Evolutionary conservation across 2,113 vertebrate species (phyloP), one percentile per base, ranked within the genome.

Genomic region (Hemibagrus wyckioides): DNA sequence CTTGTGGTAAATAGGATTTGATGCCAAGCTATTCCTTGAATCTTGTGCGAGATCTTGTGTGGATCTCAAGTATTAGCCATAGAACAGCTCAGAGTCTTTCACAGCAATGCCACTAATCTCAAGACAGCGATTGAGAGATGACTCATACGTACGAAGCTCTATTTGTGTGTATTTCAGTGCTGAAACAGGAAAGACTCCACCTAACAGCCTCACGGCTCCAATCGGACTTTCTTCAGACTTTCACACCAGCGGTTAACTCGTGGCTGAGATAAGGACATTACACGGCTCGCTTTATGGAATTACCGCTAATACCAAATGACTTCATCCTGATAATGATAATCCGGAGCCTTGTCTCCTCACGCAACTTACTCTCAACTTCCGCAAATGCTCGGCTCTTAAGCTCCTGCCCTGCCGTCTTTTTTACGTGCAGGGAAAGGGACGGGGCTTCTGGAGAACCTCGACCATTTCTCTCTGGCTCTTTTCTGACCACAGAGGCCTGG

Each of bases 291-390:
- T 80, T 88, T 80, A 63, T n/a, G 69, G 36, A 52, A 77, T 88
- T 84, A 83, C 48, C 77, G 7, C 77, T 56, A 75, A 84, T 44
- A 63, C 33, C 71, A 5, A 83, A 83, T 73, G 54, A 61, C 73
- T 84, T 84, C 61, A 82, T 77, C 28, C 75, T 82, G 65, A 85
- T 90, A 87, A 89, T 79, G 65, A 83, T 90, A 85, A 88, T 80
- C 80, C 76, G 33, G 52, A 44, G 59, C 44, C 56, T 52, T 80
- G 75, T 83, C 52, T 80, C n/a, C 14, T 59, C 57, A 17, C 14
- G 28, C 28, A 48, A 87, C 83, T 56, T 48, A 56, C 83, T 80
- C 82, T 82, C 44, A 33, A 13, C 19, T 79, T 87, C 65, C 36
- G 30, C 71, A 48, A n/a, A 52, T 15, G 21, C 48, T 73, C 30